A percentile compares a stretch with the other conserved stretches of the same genome.
These are phyloP conservation scores for Pseudochaenichthys georgianus DNA, from an alignment of 2,797 vertebrate species.

Conservation along the genomic window DNA sequence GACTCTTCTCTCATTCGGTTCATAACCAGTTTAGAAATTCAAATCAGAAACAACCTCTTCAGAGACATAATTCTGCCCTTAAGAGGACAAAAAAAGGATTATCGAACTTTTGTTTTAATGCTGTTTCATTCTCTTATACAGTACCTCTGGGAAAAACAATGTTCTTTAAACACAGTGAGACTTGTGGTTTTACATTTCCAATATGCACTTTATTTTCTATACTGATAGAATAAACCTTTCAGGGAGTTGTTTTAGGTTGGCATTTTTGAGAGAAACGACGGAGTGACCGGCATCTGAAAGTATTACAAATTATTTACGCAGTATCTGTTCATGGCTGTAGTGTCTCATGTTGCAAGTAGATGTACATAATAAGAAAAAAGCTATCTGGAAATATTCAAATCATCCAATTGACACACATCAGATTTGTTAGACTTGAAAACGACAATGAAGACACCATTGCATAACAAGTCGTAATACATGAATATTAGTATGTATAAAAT, in stretches of 20 bases:
- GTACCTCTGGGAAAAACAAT: neutral
- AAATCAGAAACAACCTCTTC: neutral
- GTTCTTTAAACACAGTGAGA: neutral
- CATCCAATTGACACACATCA: neutral
- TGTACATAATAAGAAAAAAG: neutral
- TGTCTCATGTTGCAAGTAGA: neutral
- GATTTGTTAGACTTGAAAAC: neutral
- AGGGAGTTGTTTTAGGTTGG: neutral
- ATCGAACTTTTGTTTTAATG: neutral
- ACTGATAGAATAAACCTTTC: neutral
- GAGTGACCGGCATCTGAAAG: neutral
- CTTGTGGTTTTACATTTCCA: neutral
- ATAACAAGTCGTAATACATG: neutral
- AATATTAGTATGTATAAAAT: neutral
- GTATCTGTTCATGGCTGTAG: neutral
- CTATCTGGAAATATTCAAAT: neutral
- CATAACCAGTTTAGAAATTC: neutral
- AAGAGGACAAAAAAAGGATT: neutral
- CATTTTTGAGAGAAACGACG: too few relatives aligned
- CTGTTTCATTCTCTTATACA: neutral
- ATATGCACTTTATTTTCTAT: too few relatives aligned
- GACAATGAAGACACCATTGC: neutral
- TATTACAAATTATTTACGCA: neutral
- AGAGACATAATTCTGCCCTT: neutral
- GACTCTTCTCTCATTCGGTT: neutral